These are phyloP conservation scores for Cichlasoma orientale DNA, from an alignment of 2,797 vertebrate species.

Conservation along the genomic window DNA sequence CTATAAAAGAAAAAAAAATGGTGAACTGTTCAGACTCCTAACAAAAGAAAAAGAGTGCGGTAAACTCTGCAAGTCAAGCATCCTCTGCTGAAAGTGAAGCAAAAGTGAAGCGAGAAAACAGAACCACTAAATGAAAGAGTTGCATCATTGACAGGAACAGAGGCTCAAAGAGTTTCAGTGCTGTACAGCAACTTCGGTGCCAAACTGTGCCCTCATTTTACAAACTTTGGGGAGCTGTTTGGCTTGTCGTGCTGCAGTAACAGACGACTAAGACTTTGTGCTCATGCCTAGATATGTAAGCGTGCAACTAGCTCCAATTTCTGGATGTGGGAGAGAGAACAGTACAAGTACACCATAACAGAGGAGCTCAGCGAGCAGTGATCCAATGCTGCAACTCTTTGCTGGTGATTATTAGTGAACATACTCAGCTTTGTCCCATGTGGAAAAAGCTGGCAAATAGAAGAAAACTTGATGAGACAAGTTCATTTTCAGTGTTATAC, in stretches of 20 bases:
- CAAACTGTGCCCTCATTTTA: conserved; percentile 57
- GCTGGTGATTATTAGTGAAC: conserved; percentile 63
- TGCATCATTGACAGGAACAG: conserved; percentile 70
- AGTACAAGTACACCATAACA: neutral
- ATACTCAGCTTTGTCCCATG: conserved; percentile 60
- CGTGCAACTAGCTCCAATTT: conserved; percentile 3
- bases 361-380: neutral
- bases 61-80: conserved; percentile 64
- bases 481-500: neutral
- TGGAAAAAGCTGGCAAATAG: conserved; percentile 56
- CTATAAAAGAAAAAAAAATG: conserved; percentile 20
- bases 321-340: neutral
- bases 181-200: conserved; percentile 43
- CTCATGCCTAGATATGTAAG: conserved; percentile 22
- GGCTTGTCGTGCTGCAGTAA: conserved; percentile 38
- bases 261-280: conserved; percentile 33
- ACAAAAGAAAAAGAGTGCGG: conserved; percentile 48
- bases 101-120: conserved; percentile 67
- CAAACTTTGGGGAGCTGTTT: conserved; percentile 56
- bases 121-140: conserved; percentile 74
- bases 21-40: conserved; percentile 54
- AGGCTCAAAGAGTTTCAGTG: conserved; percentile 54
- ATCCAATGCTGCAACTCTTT: conserved; percentile 69
- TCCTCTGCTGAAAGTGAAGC: conserved; percentile 66
- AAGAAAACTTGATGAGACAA: neutral